Percentiles rank a stretch among this genome's conserved stretches.
Conservation (phyloP, 2,113 vertebrate species). For the Loxodonta africana region DNA sequence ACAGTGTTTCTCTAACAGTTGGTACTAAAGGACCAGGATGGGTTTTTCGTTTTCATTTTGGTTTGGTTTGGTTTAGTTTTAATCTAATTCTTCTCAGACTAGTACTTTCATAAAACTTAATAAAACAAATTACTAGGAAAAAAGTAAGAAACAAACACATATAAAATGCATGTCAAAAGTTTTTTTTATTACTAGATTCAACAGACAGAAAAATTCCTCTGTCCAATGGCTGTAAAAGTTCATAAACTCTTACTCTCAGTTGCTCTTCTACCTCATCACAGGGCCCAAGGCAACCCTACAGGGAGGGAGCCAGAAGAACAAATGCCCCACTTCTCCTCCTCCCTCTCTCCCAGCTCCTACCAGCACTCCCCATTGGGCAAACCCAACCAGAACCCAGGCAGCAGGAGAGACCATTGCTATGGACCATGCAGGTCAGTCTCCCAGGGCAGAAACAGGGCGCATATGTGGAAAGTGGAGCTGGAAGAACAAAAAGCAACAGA, state of each 20-base stretch:
- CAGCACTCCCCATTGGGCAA: neutral
- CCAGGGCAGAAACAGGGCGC: neutral
- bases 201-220: neutral
- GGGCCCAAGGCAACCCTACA: neutral
- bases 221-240: neutral
- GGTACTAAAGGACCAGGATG: neutral
- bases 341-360: neutral
- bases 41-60: neutral
- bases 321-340: neutral
- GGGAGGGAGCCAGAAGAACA: neutral
- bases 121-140: slow-evolving; percentile 27
- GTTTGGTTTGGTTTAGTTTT: neutral
- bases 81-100: slow-evolving; percentile 36
- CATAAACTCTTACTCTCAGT: neutral
- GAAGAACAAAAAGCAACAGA: neutral
- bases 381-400: neutral
- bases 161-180: neutral
- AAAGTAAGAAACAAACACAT: neutral
- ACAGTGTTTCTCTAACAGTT: neutral
- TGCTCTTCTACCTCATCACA: neutral
- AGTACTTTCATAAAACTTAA: neutral
- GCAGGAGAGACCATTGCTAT: neutral
- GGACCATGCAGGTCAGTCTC: fast-evolving
- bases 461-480: neutral
- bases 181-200: slow-evolving; percentile 8